Base-by-base conservation (phyloP, 2,888 invertebrate species). In the Blastobasis lacticolella region DNA sequence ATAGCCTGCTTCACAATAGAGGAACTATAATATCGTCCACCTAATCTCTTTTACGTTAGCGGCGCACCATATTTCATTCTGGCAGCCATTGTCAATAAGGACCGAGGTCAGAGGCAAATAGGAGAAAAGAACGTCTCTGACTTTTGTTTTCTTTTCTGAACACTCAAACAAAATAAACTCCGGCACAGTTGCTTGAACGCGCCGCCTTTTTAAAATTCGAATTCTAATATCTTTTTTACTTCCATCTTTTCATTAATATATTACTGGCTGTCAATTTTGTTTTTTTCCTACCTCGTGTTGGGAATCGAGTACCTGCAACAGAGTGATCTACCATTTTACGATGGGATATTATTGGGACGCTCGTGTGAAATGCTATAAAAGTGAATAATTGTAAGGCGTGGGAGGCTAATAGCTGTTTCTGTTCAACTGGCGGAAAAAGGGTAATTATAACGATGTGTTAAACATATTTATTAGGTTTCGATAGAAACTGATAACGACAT, bases 61-160 rank as follows among this genome's bases (percentile, higher is more conserved):
- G 77, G 71, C 78, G 73, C 79, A 74, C 84, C 83, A 86, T 88
- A 87, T 85, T 86, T 88, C 86, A 87, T 87, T 78, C 82, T 80
- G 85, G 82, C 84, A 85, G 84, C 80, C 78, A 86, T 88, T 88
- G 88, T 87, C 86, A 86, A 85, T 85, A 83, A 73, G 72, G 75
- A 66, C 78, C 78, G 85, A 81, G 86, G 86, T 86, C 86, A 83
- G 80, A 79, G 81, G 82, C 86, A 86, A 86, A 84, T 81, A 83
- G 78, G 75, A 85, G 77, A 85, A 86, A 85, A 83, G 73, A 81
- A 76, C 74, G 59, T 63, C 69, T 58, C 63, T 68, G 8, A 79
- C 73, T 82, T 82, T 85, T 83, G 77, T 86, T 85, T 82, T 81
- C 78, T 83, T 85, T 85, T 74, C 72, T 67, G 72, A 77, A 75